phyloP scores from a whole-genome alignment of 2,113 vertebrate species.

The Tringa solitaria region DNA sequence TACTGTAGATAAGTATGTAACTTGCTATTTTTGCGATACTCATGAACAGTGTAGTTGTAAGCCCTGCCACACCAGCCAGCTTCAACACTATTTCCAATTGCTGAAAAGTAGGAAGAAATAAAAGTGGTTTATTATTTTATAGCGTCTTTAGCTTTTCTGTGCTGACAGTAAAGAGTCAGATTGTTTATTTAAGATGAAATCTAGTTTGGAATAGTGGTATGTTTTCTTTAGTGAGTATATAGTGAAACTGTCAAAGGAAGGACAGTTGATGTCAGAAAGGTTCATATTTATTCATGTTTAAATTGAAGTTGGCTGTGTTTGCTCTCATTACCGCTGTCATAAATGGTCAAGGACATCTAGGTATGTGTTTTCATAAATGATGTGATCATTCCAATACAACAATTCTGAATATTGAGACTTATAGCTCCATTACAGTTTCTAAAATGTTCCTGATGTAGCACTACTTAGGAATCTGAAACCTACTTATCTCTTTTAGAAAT shows the following conservation, averaged over 20 bases:
- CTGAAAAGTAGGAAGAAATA: not conserved
- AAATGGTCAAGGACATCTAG: constrained; percentile 59
- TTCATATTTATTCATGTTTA: constrained; percentile 57
- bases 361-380: constrained; percentile 46
- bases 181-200: constrained; percentile 21
- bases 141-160: constrained; percentile 3
- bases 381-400: constrained; percentile 42
- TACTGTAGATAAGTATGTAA: not conserved
- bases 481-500: constrained; percentile 8
- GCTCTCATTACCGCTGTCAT: constrained; percentile 51
- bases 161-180: not conserved
- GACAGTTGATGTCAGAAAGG: constrained; percentile 46
- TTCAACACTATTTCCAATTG: not conserved
- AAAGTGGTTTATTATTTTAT: constrained; percentile 9
- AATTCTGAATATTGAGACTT: not conserved
- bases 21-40: not conserved
- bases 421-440: constrained; percentile 16
- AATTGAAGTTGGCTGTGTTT: constrained; percentile 48
- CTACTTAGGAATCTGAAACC: not conserved
- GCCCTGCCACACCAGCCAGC: not conserved
- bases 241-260: constrained; percentile 47
- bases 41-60: not conserved
- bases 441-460: not conserved
- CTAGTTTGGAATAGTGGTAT: not conserved
- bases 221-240: not conserved